Conservation (phyloP, 2,888 invertebrate genomes). For the Deroplatys truncata region DNA sequence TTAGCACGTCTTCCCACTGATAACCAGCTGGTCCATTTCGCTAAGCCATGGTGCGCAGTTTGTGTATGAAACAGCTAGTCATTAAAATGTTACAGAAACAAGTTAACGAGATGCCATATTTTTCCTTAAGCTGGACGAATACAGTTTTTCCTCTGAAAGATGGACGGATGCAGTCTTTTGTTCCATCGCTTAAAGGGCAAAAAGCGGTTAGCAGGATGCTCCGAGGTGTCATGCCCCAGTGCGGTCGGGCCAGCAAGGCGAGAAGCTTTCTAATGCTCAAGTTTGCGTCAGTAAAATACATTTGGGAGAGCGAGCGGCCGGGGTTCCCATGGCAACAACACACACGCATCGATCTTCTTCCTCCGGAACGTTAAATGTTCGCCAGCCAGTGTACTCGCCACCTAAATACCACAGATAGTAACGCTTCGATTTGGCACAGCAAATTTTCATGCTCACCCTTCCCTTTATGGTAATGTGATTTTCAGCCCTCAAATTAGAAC, state of each 20-base stretch:
- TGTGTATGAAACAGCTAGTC: too few relatives aligned
- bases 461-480: neutral
- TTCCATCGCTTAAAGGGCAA: neutral
- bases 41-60: too few relatives aligned
- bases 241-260: neutral
- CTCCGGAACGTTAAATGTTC: neutral
- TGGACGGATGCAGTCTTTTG: neutral
- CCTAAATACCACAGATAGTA: neutral
- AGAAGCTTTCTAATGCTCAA: neutral
- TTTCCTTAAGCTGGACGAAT: neutral
- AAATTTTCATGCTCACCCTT: neutral
- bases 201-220: neutral
- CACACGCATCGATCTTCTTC: neutral
- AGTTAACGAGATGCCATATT: neutral
- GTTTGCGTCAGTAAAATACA: constrained; percentile 13
- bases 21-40: too few relatives aligned
- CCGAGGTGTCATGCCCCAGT: neutral
- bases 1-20: too few relatives aligned
- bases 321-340: constrained; percentile 3
- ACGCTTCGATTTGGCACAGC: neutral
- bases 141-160: neutral
- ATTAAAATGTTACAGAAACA: neutral
- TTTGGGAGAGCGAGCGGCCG: constrained; percentile 1
- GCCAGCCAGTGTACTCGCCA: neutral
- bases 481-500: neutral